Conservation (phyloP, 2,113 vertebrate genomes). For the Gallinago undulata region DNA sequence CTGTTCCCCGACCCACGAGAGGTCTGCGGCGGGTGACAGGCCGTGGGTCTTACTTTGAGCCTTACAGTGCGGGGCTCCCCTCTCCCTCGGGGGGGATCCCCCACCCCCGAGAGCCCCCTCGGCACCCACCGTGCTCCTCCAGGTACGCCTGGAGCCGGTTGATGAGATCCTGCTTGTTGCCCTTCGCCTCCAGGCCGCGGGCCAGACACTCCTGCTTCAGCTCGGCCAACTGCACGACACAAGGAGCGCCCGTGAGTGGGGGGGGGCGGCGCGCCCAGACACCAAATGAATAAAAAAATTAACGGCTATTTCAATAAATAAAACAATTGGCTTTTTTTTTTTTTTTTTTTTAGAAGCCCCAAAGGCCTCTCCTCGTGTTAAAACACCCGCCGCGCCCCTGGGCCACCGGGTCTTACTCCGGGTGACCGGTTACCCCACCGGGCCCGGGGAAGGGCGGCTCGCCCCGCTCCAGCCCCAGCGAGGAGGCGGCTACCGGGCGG, state of each 20-base stretch:
- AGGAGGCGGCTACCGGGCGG: neutral
- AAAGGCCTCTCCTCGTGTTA: too few relatives aligned
- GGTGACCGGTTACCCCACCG: neutral
- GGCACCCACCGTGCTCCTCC: conserved; percentile 86
- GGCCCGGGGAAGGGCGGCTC: neutral
- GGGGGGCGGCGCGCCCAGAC: too few relatives aligned
- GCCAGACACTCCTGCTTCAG: conserved; percentile 91
- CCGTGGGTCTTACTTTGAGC: neutral
- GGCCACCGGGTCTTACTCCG: neutral
- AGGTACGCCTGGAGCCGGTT: conserved; percentile 87
- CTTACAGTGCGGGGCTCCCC: neutral
- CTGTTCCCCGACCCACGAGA: neutral
- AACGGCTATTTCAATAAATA: too few relatives aligned
- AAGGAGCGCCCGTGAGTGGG: too few relatives aligned
- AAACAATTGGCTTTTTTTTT: too few relatives aligned
- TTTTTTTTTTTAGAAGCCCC: too few relatives aligned
- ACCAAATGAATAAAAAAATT: too few relatives aligned
- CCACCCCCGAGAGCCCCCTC: too few relatives aligned
- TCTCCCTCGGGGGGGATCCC: neutral
- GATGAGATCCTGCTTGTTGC: conserved; percentile 92
- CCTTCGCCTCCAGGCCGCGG: conserved; percentile 86
- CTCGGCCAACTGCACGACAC: conserved; percentile 81
- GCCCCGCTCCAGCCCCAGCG: neutral
- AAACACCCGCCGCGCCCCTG: too few relatives aligned
- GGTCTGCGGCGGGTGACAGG: neutral